phyloP scores from a whole-genome alignment of 2,888 invertebrate species.

The Cybosia mesomella region DNA sequence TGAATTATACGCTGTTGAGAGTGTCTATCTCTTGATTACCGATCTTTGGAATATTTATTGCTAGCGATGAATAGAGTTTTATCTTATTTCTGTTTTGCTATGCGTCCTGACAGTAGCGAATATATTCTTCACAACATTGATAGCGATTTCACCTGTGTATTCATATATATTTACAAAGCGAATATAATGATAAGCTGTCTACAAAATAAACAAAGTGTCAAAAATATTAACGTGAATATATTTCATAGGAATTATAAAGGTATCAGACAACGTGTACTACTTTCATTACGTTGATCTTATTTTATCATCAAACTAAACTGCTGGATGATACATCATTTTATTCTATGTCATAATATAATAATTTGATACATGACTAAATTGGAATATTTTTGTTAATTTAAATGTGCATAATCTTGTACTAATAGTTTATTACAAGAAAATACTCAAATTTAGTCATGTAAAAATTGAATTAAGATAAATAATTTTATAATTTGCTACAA shows the following conservation, averaged over 20 bases:
- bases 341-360: not conserved
- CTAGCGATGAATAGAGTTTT: constrained; percentile 25
- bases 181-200: constrained; percentile 39
- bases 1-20: constrained; percentile 24
- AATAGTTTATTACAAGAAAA: too few species aligned
- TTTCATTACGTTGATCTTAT: constrained; percentile 27
- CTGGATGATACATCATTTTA: constrained; percentile 20
- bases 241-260: constrained; percentile 36
- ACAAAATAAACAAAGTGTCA: constrained; percentile 39
- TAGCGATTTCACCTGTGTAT: constrained; percentile 42
- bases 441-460: too few species aligned
- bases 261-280: constrained; percentile 46
- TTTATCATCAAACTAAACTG: constrained; percentile 15
- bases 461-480: too few species aligned
- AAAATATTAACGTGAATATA: constrained; percentile 32
- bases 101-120: constrained; percentile 38
- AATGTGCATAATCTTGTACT: too few species aligned
- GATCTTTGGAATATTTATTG: constrained; percentile 12
- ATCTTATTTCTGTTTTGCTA: constrained; percentile 30
- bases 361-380: not conserved
- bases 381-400: not conserved
- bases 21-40: constrained; percentile 17
- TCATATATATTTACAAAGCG: constrained; percentile 42
- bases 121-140: constrained; percentile 25
- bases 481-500: too few species aligned